A percentile compares a stretch with the other conserved stretches of the same genome.
phyloP scores from a whole-genome alignment of 2,797 vertebrate species.

The Microchirus variegatus region DNA sequence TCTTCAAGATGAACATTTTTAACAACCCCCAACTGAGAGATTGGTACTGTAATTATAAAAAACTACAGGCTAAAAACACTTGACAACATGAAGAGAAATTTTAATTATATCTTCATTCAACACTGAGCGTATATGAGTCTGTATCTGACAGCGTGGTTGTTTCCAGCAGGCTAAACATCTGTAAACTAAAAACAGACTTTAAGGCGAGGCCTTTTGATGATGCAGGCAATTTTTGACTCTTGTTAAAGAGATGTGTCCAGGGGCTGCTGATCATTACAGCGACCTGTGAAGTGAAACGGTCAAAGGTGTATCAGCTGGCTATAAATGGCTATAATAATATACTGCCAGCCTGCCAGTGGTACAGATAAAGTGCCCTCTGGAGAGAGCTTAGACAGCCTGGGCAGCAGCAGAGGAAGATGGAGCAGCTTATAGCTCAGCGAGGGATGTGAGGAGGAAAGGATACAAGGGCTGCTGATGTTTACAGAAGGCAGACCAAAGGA shows the following conservation, averaged over 20 bases:
- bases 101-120: not conserved
- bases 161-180: conserved; percentile 18
- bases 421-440: conserved; percentile 42
- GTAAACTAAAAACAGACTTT: conserved; percentile 15
- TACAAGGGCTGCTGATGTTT: conserved; percentile 15
- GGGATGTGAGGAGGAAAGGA: conserved; percentile 19
- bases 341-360: conserved; percentile 40
- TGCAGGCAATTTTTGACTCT: conserved; percentile 34
- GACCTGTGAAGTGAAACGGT: conserved; percentile 52
- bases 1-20: too few relatives aligned
- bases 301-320: conserved; percentile 62
- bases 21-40: too few relatives aligned
- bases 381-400: conserved; percentile 32
- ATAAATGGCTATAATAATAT: conserved; percentile 62
- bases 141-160: not conserved
- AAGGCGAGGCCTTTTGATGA: conserved; percentile 35
- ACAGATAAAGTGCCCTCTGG: conserved; percentile 55
- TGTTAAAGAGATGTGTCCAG: conserved; percentile 30
- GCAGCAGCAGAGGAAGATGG: conserved; percentile 32
- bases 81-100: not conserved
- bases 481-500: conserved; percentile 37
- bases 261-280: conserved; percentile 48
- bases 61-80: too few relatives aligned
- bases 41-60: too few relatives aligned
- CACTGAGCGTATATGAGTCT: not conserved